These are phyloP conservation scores for Achlya flavicornis DNA, from an alignment of 2,888 invertebrate species.

Conservation along the genomic window DNA sequence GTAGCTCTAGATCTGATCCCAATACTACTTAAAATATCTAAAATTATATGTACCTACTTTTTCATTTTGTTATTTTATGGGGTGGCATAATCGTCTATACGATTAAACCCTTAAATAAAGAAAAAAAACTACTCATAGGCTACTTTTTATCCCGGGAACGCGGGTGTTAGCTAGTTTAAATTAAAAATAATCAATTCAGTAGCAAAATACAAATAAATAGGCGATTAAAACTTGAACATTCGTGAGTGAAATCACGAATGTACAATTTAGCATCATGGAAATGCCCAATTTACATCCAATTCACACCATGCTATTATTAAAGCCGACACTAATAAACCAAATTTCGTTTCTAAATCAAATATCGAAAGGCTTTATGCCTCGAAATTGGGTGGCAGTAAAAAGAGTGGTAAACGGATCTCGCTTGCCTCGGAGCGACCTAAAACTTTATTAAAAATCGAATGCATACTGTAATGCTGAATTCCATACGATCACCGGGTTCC, in stretches of 20 bases:
- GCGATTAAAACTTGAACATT: too few relatives aligned
- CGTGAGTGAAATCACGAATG: not conserved
- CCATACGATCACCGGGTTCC: not conserved
- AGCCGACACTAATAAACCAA: constrained; percentile 41
- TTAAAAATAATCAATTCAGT: too few relatives aligned
- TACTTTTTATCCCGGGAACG: too few relatives aligned
- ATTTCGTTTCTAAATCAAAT: constrained; percentile 50
- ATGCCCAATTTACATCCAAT: not conserved
- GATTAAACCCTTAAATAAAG: too few relatives aligned
- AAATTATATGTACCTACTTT: too few relatives aligned
- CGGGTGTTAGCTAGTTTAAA: too few relatives aligned
- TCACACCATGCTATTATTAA: constrained; percentile 29
- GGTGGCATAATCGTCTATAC: too few relatives aligned
- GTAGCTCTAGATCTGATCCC: too few relatives aligned
- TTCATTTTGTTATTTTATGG: too few relatives aligned
- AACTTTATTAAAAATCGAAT: constrained; percentile 17
- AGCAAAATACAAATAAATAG: too few relatives aligned
- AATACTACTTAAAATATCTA: too few relatives aligned
- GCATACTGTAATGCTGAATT: constrained; percentile 8
- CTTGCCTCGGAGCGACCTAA: constrained; percentile 12
- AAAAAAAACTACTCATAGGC: too few relatives aligned
- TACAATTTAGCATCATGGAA: not conserved
- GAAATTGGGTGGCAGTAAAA: constrained; percentile 38
- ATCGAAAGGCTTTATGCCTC: constrained; percentile 35
- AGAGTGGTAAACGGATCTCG: constrained; percentile 13